Percentiles rank a stretch among this genome's conserved stretches.
These are phyloP conservation scores for Tyria jacobaeae DNA, from an alignment of 2,888 invertebrate genomes.

Conservation along the genomic window DNA sequence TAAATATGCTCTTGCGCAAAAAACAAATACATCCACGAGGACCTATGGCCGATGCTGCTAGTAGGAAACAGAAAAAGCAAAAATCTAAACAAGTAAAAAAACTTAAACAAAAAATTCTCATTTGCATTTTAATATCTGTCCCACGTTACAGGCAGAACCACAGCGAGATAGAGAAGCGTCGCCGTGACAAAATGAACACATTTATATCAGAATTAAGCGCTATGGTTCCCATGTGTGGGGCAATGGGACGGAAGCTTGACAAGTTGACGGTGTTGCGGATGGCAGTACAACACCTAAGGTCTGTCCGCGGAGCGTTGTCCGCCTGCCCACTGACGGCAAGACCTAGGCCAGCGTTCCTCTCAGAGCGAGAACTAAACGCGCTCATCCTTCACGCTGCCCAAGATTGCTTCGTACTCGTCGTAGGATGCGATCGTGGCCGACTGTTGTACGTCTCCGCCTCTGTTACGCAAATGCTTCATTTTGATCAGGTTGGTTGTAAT, in stretches of 20 bases:
- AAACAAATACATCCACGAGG: no score
- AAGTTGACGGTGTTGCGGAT: constrained; percentile 96
- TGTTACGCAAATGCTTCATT: constrained; percentile 93
- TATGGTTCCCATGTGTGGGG: constrained; percentile 97
- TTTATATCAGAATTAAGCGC: constrained; percentile 96
- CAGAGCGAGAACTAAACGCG: constrained; percentile 95
- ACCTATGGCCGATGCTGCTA: no score
- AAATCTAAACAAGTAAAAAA: no score
- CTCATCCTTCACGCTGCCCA: constrained; percentile 93
- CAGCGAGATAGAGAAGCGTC: constrained; percentile 97
- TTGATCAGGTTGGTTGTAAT: constrained; percentile 89
- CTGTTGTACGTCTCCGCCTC: constrained; percentile 96
- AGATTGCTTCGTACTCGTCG: constrained; percentile 97
- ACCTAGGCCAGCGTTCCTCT: constrained; percentile 93
- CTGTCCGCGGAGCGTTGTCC: constrained; percentile 79
- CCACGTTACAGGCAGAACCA: constrained; percentile 93
- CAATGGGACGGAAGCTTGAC: constrained; percentile 96
- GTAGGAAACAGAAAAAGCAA: no score
- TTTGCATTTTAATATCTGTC: neutral
- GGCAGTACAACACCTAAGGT: constrained; percentile 97
- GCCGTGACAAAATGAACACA: constrained; percentile 98
- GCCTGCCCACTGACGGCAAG: constrained; percentile 90
- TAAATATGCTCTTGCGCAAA: no score
- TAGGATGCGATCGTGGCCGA: constrained; percentile 96
- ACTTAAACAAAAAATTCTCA: no score